Evolutionary conservation across 1,140 invertebrate species (phyloP).

Genomic region (Conus ventricosus): DNA sequence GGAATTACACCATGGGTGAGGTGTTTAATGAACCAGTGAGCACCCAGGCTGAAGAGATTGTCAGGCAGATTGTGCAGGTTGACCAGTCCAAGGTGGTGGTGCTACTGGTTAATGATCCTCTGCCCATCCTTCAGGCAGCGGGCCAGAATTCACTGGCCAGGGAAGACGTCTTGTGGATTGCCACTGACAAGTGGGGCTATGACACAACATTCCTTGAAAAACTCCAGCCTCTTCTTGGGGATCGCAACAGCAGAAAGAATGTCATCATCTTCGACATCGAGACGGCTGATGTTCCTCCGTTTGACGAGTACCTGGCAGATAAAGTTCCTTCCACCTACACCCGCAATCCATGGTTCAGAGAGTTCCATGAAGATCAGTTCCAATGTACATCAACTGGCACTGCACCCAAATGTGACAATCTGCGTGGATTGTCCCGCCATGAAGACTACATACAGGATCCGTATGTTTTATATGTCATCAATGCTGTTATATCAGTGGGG

Average conservation of each 20-base stretch:
- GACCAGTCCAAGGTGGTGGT: slow-evolving; percentile 77
- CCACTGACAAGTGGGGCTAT: slow-evolving; percentile 87
- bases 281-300: slow-evolving; percentile 73
- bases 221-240: slow-evolving; percentile 77
- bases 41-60: background rate
- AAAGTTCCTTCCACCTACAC: slow-evolving; percentile 70
- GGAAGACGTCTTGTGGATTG: slow-evolving; percentile 81
- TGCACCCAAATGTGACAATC: slow-evolving; percentile 24
- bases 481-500: slow-evolving; percentile 69
- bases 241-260: slow-evolving; percentile 46
- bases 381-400: slow-evolving; percentile 9
- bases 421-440: slow-evolving; percentile 54
- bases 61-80: background rate
- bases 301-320: slow-evolving; percentile 71
- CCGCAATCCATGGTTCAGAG: slow-evolving; percentile 76
- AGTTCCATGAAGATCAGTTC: slow-evolving; percentile 64
- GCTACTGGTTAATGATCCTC: slow-evolving; percentile 84
- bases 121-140: slow-evolving; percentile 78
- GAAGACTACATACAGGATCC: slow-evolving; percentile 68
- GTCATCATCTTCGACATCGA: slow-evolving; percentile 74
- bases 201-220: slow-evolving; percentile 81
- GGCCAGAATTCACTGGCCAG: slow-evolving; percentile 72
- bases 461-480: slow-evolving; percentile 69
- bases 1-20: slow-evolving; percentile 60
- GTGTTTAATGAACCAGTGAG: slow-evolving; percentile 48